Conservation (phyloP, 92 coral and sea anemone genomes). For the Paramuricea clavata region DNA sequence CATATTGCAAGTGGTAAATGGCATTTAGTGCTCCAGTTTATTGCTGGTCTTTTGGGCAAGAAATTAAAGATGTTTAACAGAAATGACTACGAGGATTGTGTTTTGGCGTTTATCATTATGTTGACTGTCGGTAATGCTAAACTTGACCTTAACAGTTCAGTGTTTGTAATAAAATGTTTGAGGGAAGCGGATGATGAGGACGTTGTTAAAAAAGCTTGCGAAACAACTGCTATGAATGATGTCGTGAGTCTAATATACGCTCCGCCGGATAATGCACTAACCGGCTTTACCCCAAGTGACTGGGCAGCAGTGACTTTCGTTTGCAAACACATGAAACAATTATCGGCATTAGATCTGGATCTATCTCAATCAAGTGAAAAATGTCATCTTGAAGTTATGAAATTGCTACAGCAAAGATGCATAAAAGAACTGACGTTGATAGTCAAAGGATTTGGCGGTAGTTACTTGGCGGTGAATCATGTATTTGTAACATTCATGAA, state of each 20-base stretch:
- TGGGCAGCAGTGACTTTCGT: neutral
- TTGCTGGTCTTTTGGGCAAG: constrained; percentile 6
- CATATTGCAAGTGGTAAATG: neutral
- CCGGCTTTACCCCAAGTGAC: neutral
- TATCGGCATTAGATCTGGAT: neutral
- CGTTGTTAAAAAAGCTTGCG: neutral
- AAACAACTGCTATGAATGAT: neutral
- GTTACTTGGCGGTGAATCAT: too few relatives aligned
- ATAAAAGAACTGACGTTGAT: constrained; percentile 3
- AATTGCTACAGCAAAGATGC: constrained; percentile 6
- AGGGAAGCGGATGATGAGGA: neutral
- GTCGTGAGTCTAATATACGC: too few relatives aligned
- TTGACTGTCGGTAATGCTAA: too few relatives aligned
- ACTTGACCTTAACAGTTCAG: neutral
- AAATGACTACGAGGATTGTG: neutral
- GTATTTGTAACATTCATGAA: neutral
- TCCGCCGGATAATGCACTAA: too few relatives aligned
- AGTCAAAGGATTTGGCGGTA: neutral
- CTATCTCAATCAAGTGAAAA: neutral
- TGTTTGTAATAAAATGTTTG: neutral
- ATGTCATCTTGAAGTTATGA: neutral
- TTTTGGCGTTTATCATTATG: neutral
- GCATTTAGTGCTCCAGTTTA: constrained; percentile 21
- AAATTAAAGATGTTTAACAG: neutral
- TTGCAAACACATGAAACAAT: neutral